phyloP scores from a whole-genome alignment of 2,797 vertebrate genomes.

The Platyrinchus mystaceus region DNA sequence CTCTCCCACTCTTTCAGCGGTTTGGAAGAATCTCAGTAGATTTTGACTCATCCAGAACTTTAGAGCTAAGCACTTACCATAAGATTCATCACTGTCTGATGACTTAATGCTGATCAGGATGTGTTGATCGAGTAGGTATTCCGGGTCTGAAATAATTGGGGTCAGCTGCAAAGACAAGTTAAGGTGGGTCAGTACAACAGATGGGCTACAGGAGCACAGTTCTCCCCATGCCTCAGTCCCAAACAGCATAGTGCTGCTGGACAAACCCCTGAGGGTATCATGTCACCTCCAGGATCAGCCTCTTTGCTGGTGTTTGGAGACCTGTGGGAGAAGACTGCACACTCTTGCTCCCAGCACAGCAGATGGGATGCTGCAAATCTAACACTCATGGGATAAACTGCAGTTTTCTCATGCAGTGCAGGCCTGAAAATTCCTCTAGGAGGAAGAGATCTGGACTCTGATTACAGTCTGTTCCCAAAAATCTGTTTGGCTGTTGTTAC shows the following conservation, averaged over 20 bases:
- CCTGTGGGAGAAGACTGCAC: not conserved
- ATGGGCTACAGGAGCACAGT: not conserved
- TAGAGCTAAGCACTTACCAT: constrained; percentile 79
- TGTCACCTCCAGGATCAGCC: not conserved
- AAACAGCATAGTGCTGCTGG: not conserved
- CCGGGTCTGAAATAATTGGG: constrained; percentile 97
- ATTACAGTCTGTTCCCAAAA: not conserved
- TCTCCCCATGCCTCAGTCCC: not conserved
- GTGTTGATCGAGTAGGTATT: constrained; percentile 97
- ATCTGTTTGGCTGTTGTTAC: not conserved
- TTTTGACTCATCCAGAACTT: constrained; percentile 48
- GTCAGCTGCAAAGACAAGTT: constrained; percentile 83
- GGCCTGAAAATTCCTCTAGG: not conserved
- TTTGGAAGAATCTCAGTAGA: constrained; percentile 11
- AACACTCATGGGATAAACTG: not conserved
- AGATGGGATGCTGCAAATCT: not conserved
- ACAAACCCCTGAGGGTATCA: not conserved
- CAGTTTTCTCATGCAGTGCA: not conserved
- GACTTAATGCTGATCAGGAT: constrained; percentile 96
- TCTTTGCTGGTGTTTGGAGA: not conserved
- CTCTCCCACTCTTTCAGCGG: not conserved
- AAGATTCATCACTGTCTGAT: constrained; percentile 93
- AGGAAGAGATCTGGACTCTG: not conserved
- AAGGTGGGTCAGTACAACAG: not conserved
- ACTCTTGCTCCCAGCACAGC: not conserved